Evolutionary conservation across 2,113 vertebrate genomes (phyloP).

Genomic region (Trematocara zebra): DNA sequence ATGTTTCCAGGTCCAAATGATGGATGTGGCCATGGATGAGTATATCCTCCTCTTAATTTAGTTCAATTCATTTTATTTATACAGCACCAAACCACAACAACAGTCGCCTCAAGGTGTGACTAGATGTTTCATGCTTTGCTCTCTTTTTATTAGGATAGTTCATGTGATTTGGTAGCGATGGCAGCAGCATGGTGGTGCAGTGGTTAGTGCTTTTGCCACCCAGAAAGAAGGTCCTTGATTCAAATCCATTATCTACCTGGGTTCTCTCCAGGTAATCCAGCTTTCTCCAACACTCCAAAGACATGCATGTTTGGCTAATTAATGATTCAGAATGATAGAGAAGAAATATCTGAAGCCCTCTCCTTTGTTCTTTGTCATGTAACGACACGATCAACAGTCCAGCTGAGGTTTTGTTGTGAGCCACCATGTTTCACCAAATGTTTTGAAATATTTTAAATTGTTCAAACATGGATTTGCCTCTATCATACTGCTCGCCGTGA

Average conservation of each 20-base stretch:
- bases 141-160: not conserved
- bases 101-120: not conserved
- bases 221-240: not conserved
- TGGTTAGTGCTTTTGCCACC: not conserved
- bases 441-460: not conserved
- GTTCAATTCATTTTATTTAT: not conserved
- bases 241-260: rapidly evolving
- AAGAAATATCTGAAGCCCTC: not conserved
- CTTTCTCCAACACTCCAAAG: not conserved
- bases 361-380: not conserved
- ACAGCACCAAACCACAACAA: not conserved
- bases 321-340: not conserved
- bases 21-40: rapidly evolving
- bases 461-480: not conserved
- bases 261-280: not conserved
- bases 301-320: rapidly evolving
- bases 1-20: not conserved
- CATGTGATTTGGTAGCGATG: not conserved
- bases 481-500: rapidly evolving
- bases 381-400: not conserved
- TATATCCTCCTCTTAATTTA: not conserved
- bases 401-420: not conserved
- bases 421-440: not conserved
- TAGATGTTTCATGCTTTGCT: not conserved
- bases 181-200: not conserved